phyloP scores from a whole-genome alignment of 2,113 vertebrate species.

The Puffinus mauretanicus region DNA sequence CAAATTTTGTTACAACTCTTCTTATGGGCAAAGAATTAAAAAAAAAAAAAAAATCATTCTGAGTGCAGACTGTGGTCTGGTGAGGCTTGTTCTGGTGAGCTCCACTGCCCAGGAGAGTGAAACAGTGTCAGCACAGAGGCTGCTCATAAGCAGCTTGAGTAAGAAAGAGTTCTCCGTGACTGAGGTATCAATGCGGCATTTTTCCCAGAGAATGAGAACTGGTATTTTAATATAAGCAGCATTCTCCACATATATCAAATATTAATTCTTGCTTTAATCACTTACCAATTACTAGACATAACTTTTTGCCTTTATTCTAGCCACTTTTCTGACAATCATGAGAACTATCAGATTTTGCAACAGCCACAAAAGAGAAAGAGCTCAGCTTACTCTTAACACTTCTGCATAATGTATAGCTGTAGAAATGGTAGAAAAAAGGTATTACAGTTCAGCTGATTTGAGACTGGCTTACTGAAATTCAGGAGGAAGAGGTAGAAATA shows the following conservation, averaged over 20 bases:
- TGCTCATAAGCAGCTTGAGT: slow-evolving; percentile 31
- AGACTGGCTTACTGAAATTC: slow-evolving; percentile 17
- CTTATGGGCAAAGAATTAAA: slow-evolving; percentile 47
- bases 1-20: neutral
- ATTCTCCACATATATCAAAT: neutral
- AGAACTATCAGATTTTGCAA: slow-evolving; percentile 47
- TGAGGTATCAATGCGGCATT: slow-evolving; percentile 46
- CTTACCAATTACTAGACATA: neutral
- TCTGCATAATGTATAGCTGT: slow-evolving; percentile 11
- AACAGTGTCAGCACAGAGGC: slow-evolving; percentile 54
- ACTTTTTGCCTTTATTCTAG: neutral
- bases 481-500: slow-evolving; percentile 48
- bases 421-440: slow-evolving; percentile 19
- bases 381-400: slow-evolving; percentile 47
- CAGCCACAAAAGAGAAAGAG: slow-evolving; percentile 47
- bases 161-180: slow-evolving; percentile 16
- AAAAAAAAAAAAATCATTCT: slow-evolving; percentile 15
- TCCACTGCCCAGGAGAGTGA: slow-evolving; percentile 60
- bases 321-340: slow-evolving; percentile 24
- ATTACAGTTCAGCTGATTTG: neutral
- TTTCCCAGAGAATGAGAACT: slow-evolving; percentile 27
- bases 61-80: slow-evolving; percentile 54
- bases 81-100: slow-evolving; percentile 63
- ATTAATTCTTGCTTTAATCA: neutral
- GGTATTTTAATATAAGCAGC: neutral